A percentile compares a stretch with the other conserved stretches of the same genome.
phyloP scores from a whole-genome alignment of 1,140 invertebrate species.

The Heliconius hermathena region DNA sequence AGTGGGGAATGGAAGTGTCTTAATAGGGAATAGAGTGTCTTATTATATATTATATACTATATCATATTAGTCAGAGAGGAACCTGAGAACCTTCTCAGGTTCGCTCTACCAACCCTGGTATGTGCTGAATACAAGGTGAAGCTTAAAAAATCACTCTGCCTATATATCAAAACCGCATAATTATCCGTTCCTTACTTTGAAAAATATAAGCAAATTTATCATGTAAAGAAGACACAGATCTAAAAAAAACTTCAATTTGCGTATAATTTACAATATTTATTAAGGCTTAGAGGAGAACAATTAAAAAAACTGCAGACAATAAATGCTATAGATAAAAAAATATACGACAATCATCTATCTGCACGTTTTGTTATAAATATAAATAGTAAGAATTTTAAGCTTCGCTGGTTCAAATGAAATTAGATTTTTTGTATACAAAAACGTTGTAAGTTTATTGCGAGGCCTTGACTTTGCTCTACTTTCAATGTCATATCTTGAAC shows the following conservation, averaged over 20 bases:
- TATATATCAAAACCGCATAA: too few species aligned
- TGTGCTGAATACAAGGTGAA: too few species aligned
- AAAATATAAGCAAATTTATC: too few species aligned
- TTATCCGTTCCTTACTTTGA: too few species aligned
- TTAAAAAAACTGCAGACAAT: neutral
- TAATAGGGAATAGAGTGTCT: too few species aligned
- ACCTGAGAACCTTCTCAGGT: too few species aligned
- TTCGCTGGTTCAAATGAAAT: neutral
- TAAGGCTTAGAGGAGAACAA: neutral
- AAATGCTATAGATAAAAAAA: conserved; percentile 13
- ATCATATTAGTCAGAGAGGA: too few species aligned
- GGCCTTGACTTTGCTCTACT: conserved; percentile 23
- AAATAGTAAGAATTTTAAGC: conserved; percentile 3
- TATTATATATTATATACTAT: too few species aligned
- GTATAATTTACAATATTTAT: neutral
- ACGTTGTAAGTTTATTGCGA: conserved; percentile 8
- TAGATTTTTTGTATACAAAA: conserved; percentile 7
- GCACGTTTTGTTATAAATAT: conserved; percentile 14
- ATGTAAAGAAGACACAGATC: neutral
- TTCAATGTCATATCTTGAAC: conserved; percentile 12
- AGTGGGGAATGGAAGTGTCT: too few species aligned
- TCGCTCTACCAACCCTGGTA: too few species aligned
- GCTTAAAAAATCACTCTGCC: too few species aligned
- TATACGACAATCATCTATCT: neutral
- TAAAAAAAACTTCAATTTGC: neutral